These are phyloP conservation scores for Reticulitermes speratus DNA, from an alignment of 1,140 invertebrate species.

Conservation along the genomic window DNA sequence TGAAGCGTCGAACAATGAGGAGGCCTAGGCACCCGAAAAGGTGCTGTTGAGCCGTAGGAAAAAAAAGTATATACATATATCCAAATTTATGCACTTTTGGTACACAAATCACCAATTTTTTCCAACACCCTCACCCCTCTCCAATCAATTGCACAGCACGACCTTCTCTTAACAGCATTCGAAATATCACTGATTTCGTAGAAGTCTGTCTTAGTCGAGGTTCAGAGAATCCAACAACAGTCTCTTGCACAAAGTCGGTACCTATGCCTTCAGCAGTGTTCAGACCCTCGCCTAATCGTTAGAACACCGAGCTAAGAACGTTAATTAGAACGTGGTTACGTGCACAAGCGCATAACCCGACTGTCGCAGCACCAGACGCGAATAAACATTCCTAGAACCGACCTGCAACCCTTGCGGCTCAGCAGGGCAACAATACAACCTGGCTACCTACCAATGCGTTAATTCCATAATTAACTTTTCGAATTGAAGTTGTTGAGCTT, in stretches of 20 bases:
- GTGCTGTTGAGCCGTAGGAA: no score
- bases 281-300: no score
- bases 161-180: no score
- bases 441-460: neutral
- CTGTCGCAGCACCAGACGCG: neutral
- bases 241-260: neutral
- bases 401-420: neutral
- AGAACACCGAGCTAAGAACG: neutral
- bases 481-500: neutral
- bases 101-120: no score
- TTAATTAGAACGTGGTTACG: neutral
- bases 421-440: no score
- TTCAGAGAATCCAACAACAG: neutral
- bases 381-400: conserved; percentile 1
- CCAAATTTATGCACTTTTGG: no score
- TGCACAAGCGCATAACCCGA: neutral
- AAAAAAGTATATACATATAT: no score
- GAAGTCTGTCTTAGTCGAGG: neutral
- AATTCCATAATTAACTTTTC: conserved; percentile 14
- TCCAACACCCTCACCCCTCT: no score
- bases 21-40: no score
- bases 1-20: no score
- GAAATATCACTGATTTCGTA: neutral
- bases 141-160: no score
- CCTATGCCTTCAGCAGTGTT: neutral